Base-by-base conservation (phyloP, 2,888 invertebrate species). In the Ethmia dodecea region DNA sequence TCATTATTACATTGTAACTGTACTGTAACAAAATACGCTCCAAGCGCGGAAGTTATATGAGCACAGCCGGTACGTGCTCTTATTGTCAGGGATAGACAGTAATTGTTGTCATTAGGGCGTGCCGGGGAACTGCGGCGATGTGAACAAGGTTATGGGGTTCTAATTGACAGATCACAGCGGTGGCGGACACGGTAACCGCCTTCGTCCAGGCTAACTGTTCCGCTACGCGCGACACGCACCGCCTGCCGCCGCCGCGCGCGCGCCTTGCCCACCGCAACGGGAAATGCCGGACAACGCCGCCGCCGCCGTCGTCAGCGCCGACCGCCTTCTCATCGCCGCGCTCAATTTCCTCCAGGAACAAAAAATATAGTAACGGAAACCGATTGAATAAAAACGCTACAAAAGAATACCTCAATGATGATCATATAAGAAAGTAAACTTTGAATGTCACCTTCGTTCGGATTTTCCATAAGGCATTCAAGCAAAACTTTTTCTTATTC, bases 181-280 rank as follows among this genome's bases (percentile, higher is more conserved):
- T 65, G 64, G 63, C 65, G 64, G 63, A 62, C 70, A 63, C 62
- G 62, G 67, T 70, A 76, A 71, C 70, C 60, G 69, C 62, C 64
- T 71, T 63, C 64, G 65, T 70, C 57, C 62, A 62, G 61, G 51
- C 49, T 79, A 81, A 81, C 79, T 75, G 80, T 81, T 77, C 60
- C 56, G 69, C 72, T 70, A 72, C 72, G 75, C 70, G 67, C 61
- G 62, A 64, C 64, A 68, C 64, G 59, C 61, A 65, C 62, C 60
- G 64, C 47, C 61, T 55, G 55, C 47, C 57, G 59, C 45, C 41
- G 42, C 31, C 38, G 31, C 39, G n/a, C 3, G 28, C 36, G 24
- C 45, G 39, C 38, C 37, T 52, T 40, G 49, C 53, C 62, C 64
- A 68, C 62, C 65, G 58, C 76, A 76, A 77, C 68, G 74, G 73